These are phyloP conservation scores for Drosophila greeni DNA, from an alignment of 2,888 invertebrate genomes.

Conservation along the genomic window DNA sequence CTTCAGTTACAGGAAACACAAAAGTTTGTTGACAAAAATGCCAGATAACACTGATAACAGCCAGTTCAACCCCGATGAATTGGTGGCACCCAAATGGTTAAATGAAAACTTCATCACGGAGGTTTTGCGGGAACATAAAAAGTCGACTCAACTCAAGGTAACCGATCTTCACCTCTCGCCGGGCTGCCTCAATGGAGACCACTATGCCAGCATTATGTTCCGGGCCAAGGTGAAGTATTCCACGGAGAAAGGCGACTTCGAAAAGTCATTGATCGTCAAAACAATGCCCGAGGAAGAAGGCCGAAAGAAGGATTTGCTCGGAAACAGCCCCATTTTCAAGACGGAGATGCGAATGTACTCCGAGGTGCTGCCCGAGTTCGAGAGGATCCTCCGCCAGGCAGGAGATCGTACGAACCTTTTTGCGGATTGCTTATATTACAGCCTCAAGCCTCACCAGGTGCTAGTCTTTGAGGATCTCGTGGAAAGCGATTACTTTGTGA, in stretches of 20 bases:
- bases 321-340: conserved; percentile 51
- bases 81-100: conserved; percentile 58
- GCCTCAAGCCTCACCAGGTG: conserved; percentile 44
- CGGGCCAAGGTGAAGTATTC: conserved; percentile 38
- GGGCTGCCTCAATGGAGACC: conserved; percentile 40
- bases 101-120: conserved; percentile 45
- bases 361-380: conserved; percentile 66
- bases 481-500: conserved; percentile 47
- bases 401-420: conserved; percentile 51
- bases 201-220: conserved; percentile 65
- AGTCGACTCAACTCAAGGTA: conserved; percentile 31
- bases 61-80: conserved; percentile 52
- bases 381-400: conserved; percentile 48
- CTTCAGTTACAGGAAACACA: neutral
- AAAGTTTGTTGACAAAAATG: neutral
- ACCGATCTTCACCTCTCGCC: conserved; percentile 38
- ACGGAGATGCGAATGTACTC: conserved; percentile 71
- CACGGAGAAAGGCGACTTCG: conserved; percentile 39
- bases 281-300: conserved; percentile 65
- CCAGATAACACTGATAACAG: conserved; percentile 2
- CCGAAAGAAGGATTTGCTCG: conserved; percentile 60
- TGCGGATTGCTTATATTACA: conserved; percentile 46
- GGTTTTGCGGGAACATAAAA: conserved; percentile 39
- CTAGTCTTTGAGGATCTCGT: conserved; percentile 65
- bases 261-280: conserved; percentile 63